Evolutionary conservation across 2,888 invertebrate species (phyloP), one percentile per base, ranked within the genome.

Genomic region (Drymonia ruficornis): DNA sequence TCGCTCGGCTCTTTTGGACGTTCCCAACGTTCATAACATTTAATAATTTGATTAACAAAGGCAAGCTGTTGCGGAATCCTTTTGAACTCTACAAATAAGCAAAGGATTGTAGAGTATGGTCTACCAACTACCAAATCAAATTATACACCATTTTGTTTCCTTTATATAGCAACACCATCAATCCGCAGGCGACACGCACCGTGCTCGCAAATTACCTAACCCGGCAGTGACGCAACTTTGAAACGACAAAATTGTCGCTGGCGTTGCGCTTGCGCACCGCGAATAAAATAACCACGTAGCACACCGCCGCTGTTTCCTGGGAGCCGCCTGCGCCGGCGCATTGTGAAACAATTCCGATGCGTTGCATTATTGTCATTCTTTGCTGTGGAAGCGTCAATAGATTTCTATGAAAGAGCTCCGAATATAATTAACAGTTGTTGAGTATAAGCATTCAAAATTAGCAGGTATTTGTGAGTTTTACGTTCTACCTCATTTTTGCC

Each of bases 181-280:
- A 36, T 44, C 50, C 66, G 66, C 61, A 66, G 87, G 87, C 89
- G 91, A 89, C 84, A 91, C 90, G 90, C 87, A 83, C 76, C 61
- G 70, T 85, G 88, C 81, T 61, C 73, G 83, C 89, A 87, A 89
- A 89, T 89, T 89, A 83, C 76, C 72, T 67, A 72, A 66, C 76
- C 67, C 59, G 61, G 64, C 65, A 66, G 84, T 91, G 89, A 88
- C 86, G 85, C 87, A 47, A 47, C 31, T 9, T 34, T 12, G 45
- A 28, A 89, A 90, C 83, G 72, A 78, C 75, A 71, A 80, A 84
- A 87, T 86, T 86, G 87, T 85, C 86, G 83, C 78, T 81, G 74
- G 74, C 79, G 76, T 76, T 76, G 78, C 50, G 56, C 46, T 76
- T 76, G 78, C 49, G 56, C 46, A 60, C 75, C 67, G 72, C 70